phyloP scores from a whole-genome alignment of 2,797 vertebrate genomes.

The Poecile montanus region DNA sequence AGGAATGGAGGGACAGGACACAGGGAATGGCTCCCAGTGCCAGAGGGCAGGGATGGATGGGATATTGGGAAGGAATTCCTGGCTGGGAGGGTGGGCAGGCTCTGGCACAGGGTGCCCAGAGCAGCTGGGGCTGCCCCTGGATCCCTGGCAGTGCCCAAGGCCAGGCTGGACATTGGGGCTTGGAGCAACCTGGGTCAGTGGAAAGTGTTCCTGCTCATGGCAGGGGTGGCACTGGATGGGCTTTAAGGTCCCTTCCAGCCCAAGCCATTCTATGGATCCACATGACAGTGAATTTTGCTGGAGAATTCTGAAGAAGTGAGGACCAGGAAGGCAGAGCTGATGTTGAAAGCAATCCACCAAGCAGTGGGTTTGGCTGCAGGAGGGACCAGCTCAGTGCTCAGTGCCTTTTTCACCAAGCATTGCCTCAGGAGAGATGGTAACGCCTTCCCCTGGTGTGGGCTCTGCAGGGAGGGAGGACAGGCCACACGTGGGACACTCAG shows the following conservation, averaged over 20 bases:
- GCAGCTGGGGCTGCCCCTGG: background rate
- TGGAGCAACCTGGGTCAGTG: rapidly evolving
- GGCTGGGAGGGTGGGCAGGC: rapidly evolving
- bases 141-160: background rate
- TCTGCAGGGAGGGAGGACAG: background rate
- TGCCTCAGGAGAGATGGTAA: background rate
- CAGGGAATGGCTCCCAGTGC: background rate
- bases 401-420: background rate
- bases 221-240: background rate
- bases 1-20: background rate
- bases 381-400: background rate
- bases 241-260: background rate
- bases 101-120: background rate
- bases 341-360: background rate
- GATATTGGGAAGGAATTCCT: background rate
- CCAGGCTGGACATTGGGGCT: background rate
- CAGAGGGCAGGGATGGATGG: background rate
- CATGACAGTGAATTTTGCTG: background rate
- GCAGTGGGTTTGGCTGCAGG: background rate
- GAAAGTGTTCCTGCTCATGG: background rate
- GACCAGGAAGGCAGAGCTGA: background rate
- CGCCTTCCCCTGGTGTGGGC: rapidly evolving
- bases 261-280: background rate
- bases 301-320: background rate
- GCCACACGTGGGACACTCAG: background rate